These are phyloP conservation scores for Nudaria mundana DNA, from an alignment of 2,888 invertebrate genomes.

Conservation along the genomic window DNA sequence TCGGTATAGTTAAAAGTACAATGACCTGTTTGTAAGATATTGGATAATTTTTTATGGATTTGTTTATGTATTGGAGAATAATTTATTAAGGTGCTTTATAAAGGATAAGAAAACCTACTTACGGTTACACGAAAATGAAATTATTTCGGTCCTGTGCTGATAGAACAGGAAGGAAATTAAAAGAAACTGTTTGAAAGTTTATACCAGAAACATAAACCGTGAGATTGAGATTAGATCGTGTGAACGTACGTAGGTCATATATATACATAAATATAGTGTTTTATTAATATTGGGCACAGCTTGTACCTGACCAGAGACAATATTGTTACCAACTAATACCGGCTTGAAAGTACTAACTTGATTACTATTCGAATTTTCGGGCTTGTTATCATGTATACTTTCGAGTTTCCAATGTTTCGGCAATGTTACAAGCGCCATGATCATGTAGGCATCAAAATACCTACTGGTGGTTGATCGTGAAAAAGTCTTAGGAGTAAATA, in stretches of 20 bases:
- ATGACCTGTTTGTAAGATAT: slow-evolving; percentile 51
- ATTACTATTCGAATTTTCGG: too few species aligned
- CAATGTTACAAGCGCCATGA: too few species aligned
- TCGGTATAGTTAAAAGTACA: slow-evolving; percentile 54
- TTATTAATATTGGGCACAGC: slow-evolving; percentile 12
- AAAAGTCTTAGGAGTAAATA: too few species aligned
- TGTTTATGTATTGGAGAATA: slow-evolving; percentile 31
- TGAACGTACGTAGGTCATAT: slow-evolving; percentile 25
- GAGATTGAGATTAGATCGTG: slow-evolving; percentile 35
- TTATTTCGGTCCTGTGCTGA: slow-evolving; percentile 3
- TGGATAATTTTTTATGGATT: slow-evolving; percentile 45
- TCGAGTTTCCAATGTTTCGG: too few species aligned
- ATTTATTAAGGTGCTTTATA: slow-evolving; percentile 41
- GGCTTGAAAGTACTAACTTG: too few species aligned
- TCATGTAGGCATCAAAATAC: too few species aligned
- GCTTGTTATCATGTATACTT: too few species aligned
- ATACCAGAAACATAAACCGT: slow-evolving; percentile 12
- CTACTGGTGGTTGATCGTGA: too few species aligned
- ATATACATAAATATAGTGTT: slow-evolving; percentile 8
- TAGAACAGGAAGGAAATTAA: too few species aligned
- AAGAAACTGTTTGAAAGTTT: too few species aligned
- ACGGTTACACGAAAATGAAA: slow-evolving; percentile 11
- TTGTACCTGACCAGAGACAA: slow-evolving; percentile 14
- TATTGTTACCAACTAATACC: too few species aligned
- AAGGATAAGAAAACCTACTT: slow-evolving; percentile 16